Base-by-base conservation (phyloP, 2,888 invertebrate species). In the Oeneis ivallda region DNA sequence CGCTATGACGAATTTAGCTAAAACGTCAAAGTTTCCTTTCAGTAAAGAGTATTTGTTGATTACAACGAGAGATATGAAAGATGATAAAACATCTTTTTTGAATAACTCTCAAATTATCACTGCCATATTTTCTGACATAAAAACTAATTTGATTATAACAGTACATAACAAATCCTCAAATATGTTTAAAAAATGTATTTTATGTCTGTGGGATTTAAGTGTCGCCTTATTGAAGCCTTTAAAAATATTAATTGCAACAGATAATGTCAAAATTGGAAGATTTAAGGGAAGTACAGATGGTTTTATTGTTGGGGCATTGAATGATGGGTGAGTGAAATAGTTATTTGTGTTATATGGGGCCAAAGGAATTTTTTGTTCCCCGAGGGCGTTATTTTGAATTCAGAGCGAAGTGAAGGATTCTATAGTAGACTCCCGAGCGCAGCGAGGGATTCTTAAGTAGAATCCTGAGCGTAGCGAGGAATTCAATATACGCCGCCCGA, bases 161-260 rank as follows among this genome's bases (percentile, higher is more conserved):
- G 76, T 85, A 26, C 89, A 92, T 64, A 77, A 73, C 26, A 86
- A 79, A 67, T 32, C 47, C 60, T 49, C 70, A 8, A 78, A 70
- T 61, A 64, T 58, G 8, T 70, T 69, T 8, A 75, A 77, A 43
- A 86, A 81, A 71, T 80, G 80, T 74, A 70, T 83, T 1, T 65
- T 87, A 65, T 89, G 88, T 79, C 65, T 92, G 49, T 92, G 92
- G 92, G 87, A 92, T 58, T 74, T 85, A 1, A 82, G 81, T 82
- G 79, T 84, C 76, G 80, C 81, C 66, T 83, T 75, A 32, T 71
- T 71, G 1, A 83, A 86, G 37, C 89, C 90, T 0, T 17, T 84
- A 6, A 92, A 89, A 75, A 68, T 85, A 61, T 73, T 92, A 32
- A 79, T 84, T 5, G 83, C 86, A 0, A 82, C 88, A 65, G 86